These are phyloP conservation scores for Agelastica alni DNA, from an alignment of 2,888 invertebrate species.

Conservation along the genomic window DNA sequence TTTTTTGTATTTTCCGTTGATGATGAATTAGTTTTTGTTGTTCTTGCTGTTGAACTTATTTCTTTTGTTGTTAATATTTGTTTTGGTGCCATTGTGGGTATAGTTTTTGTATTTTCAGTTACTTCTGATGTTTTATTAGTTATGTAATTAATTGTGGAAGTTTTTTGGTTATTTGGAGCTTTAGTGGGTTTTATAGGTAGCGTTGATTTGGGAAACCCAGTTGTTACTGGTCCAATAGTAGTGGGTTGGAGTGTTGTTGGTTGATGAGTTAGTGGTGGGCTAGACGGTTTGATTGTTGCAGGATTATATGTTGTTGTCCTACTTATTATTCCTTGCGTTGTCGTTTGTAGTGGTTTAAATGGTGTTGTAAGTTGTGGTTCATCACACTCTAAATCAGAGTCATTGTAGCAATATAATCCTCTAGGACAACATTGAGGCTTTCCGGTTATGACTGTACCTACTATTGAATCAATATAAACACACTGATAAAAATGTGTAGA, in stretches of 20 bases:
- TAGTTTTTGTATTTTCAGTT: neutral
- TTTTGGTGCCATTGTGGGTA: neutral
- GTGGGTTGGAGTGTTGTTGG: neutral
- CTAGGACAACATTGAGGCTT: conserved; percentile 27
- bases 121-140: no score
- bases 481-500: conserved; percentile 26
- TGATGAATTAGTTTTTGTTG: neutral
- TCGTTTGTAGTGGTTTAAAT: neutral
- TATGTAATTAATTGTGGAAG: no score
- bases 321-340: neutral
- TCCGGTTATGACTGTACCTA: conserved; percentile 20
- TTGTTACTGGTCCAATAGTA: neutral
- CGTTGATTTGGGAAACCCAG: no score
- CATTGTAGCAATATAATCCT: conserved; percentile 28
- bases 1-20: neutral
- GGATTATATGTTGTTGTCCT: neutral
- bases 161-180: no score
- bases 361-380: conserved; percentile 3
- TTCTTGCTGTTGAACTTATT: no score
- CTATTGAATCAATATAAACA: neutral
- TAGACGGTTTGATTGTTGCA: neutral
- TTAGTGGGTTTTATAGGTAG: no score
- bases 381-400: conserved; percentile 28
- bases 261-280: neutral
- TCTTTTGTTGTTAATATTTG: no score